Base-by-base conservation (phyloP, 2,113 vertebrate genomes). In the Leptocoma aspasia region DNA sequence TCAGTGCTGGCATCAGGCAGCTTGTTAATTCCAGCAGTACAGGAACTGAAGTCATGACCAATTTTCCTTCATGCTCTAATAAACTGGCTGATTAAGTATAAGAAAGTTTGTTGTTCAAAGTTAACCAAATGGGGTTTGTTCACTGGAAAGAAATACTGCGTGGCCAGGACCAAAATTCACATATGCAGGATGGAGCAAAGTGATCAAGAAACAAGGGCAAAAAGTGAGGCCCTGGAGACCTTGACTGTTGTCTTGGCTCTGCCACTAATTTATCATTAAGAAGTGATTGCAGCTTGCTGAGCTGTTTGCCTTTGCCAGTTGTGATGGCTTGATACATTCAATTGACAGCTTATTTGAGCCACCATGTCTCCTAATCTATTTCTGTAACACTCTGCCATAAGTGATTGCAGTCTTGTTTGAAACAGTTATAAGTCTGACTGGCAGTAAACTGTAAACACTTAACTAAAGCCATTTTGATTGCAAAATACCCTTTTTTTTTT, bases 61-160 rank as follows among this genome's bases (percentile, higher is more conserved):
- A 50, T 97, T 95, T 97, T 95, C 82, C 70, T 91, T 93, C 92
- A 94, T 94, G 91, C 92, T 97, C 77, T 68, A 85, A 94, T 95
- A 95, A 92, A 90, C 59, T 87, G 27, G 44, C 72, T 96, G 89
- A 93, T 89, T 88, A 85, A 69, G 61, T 91, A 65, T 63, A 95
- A 82, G 76, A 94, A 96, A 93, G 73, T 96, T 97, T 82, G 59
- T 82, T 73, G 70, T 90, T 91, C 73, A 76, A 72, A 94, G 71
- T 75, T 81, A 95, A 77, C 56, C 81, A 89, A 89, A 60, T 53
- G 72, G 63, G 92, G 33, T 79, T 91, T 86, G 17, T 76, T 73
- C 72, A n/a, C 47, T 77, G 45, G 60, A 83, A 94, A 68, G 39
- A 80, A 91, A 64, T 66, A 39, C 39, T 45, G 28, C 45, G 24